Base-by-base conservation (phyloP, 2,113 vertebrate genomes). In the Hiodon alosoides region DNA sequence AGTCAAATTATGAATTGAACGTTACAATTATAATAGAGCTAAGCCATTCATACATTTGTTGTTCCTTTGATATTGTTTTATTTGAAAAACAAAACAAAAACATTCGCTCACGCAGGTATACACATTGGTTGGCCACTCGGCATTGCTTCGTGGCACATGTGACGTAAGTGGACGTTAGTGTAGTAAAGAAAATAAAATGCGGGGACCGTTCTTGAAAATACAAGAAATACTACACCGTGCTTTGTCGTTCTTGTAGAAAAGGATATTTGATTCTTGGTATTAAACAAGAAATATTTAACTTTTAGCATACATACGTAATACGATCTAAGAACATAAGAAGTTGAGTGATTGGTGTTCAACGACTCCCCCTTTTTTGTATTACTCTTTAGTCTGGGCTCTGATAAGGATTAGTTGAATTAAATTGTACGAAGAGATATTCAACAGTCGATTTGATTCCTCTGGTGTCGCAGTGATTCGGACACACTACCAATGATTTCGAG, bases 61-160 rank as follows among this genome's bases (percentile, higher is more conserved):
- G 31, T 31, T 31, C 31, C 31, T 31, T 31, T 31, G 31, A 31
- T 31, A 31, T 31, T 31, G 31, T 31, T 31, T 31, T 31, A 31
- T 31, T 31, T 31, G 31, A 31, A 31, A 31, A 31, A 31, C 31
- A 31, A 31, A 31, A 31, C 31, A 31, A 31, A 31, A 7, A 16
- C 53, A 52, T 13, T 13, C 2, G 17, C 54, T 58, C 10, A 65
- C 64, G 2, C 72, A 52, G 61, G 59, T 66, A 72, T 3, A 59
- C 4, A 75, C 69, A 83, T 82, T 80, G 71, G 79, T 83, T 72
- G 81, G 80, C 81, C 85, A 81, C 53, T 9, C 14, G 62, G 1
- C 51, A 10, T 7, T 47, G 71, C 76, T n/a, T 72, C 83, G 81
- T 85, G 81, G 83, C 85, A 84, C 13, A 46, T 59, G 6, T 46